Percentiles rank a stretch among this genome's conserved stretches.
phyloP scores from a whole-genome alignment of 1,140 invertebrate genomes.

The Zaprionus nigranus region DNA sequence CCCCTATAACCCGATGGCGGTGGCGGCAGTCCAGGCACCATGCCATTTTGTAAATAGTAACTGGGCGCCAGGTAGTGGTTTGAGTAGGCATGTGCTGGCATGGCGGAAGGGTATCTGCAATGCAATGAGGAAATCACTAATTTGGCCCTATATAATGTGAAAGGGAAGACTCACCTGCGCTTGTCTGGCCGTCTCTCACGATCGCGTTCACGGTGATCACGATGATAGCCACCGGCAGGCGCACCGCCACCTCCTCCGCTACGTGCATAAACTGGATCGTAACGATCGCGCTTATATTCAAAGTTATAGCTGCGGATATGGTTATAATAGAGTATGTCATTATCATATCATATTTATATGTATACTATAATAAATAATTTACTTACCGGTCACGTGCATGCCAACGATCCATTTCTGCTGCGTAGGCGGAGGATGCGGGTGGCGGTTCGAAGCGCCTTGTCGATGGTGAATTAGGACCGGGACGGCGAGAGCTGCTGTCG shows the following conservation, averaged over 20 bases:
- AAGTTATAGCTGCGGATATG: constrained; percentile 57
- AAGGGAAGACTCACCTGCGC: constrained; percentile 84
- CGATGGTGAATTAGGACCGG: constrained; percentile 66
- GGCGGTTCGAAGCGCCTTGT: constrained; percentile 53
- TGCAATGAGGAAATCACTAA: neutral
- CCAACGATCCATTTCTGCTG: constrained; percentile 64
- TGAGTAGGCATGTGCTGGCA: constrained; percentile 68
- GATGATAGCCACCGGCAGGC: constrained; percentile 62
- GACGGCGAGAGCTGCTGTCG: constrained; percentile 53
- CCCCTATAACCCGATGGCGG: constrained; percentile 64
- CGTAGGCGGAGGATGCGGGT: constrained; percentile 53
- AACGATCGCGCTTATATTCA: constrained; percentile 80
- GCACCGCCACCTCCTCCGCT: constrained; percentile 44
- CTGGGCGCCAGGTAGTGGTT: constrained; percentile 76
- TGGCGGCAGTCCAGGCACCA: constrained; percentile 53
- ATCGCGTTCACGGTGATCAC: constrained; percentile 86
- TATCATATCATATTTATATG: neutral
- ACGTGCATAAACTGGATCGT: constrained; percentile 68
- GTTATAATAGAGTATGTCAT: neutral
- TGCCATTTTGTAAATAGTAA: constrained; percentile 76
- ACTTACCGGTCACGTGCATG: constrained; percentile 73
- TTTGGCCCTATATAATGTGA: neutral
- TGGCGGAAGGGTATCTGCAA: constrained; percentile 63
- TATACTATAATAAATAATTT: neutral
- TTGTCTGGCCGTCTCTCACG: constrained; percentile 86